A percentile compares a stretch with the other conserved stretches of the same genome.
Conservation (phyloP, 2,888 invertebrate species). For the Gastrophysa polygoni region DNA sequence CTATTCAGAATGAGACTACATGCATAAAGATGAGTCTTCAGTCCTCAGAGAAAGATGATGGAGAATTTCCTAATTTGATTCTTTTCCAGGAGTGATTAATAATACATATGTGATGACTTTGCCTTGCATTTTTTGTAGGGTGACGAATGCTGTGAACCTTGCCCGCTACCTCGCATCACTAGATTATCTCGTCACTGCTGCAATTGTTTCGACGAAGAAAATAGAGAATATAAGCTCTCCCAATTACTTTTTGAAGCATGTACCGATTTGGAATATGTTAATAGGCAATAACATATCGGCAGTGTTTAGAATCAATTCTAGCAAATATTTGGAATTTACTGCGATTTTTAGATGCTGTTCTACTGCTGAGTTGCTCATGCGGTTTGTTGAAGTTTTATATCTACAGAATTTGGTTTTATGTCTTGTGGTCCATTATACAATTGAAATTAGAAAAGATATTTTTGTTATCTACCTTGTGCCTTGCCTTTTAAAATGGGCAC, state of each 20-base stretch:
- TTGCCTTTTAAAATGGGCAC: too few relatives aligned
- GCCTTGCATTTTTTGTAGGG: conserved; percentile 50
- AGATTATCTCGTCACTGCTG: conserved; percentile 56
- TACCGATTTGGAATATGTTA: conserved; percentile 45
- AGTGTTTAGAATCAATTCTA: too few relatives aligned
- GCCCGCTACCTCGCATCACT: conserved; percentile 51
- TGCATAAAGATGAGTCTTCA: too few relatives aligned
- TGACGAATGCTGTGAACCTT: conserved; percentile 54
- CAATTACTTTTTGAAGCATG: conserved; percentile 62
- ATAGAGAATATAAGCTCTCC: conserved; percentile 57
- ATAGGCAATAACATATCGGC: too few relatives aligned
- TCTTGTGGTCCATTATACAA: conserved; percentile 19
- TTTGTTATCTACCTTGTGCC: too few relatives aligned
- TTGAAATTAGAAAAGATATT: neutral
- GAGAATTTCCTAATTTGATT: neutral
- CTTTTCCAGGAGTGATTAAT: neutral
- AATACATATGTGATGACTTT: too few relatives aligned
- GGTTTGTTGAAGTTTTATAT: conserved; percentile 7
- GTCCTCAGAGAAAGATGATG: too few relatives aligned
- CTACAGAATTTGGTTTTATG: conserved; percentile 1
- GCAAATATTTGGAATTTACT: too few relatives aligned
- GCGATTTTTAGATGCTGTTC: neutral
- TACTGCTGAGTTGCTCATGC: neutral
- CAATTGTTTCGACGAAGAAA: conserved; percentile 55
- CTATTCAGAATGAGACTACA: too few relatives aligned